Base-by-base conservation (phyloP, 2,888 invertebrate species). In the Axea sp. region DNA sequence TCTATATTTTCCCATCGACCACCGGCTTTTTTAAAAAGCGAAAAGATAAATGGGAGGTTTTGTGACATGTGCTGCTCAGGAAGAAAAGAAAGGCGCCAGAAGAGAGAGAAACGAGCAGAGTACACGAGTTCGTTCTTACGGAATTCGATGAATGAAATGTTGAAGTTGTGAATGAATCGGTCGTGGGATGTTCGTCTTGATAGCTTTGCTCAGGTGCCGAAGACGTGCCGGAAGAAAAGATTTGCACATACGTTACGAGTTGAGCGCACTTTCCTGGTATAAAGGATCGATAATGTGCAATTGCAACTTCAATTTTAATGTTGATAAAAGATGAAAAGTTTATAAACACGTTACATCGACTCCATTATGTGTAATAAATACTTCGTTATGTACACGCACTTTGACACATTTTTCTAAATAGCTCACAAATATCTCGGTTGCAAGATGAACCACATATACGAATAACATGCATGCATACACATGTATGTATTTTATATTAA, bases 101-200 rank as follows among this genome's bases (percentile, higher is more conserved):
- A 55, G 28, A 12, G 8, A 15, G 7, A 39, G 24, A 8, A 17
- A 51, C 45, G n/a, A 26, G 43, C 22, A n/a, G 51, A 41, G 39
- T 39, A n/a, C n/a, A n/a, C n/a, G 39, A 24, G 28, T 51, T 26
- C 37, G 55, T 9, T 55, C 55, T 55, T 30, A 37, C 37, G 72
- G 65, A 67, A 65, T 65, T 45, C 43, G 45, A 60, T 65, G 65
- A 73, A 73, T 73, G 65, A 65, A 71, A 35, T 45, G 37, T 8
- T 8, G 39, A 11, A 60, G 45, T 59, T 39, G 60, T 65, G 65
- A 73, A 73, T 73, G 73, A 72, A 69, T 45, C 51, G 59, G 28
- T 43, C 60, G 64, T 53, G 65, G 41, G 51, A 64, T 43, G 51
- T 19, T 51, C 33, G 41, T 49, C 64, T 19, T 4, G 19, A 3